Base-by-base conservation (phyloP, 2,888 invertebrate species). In the Arrhopalites spinosus region DNA sequence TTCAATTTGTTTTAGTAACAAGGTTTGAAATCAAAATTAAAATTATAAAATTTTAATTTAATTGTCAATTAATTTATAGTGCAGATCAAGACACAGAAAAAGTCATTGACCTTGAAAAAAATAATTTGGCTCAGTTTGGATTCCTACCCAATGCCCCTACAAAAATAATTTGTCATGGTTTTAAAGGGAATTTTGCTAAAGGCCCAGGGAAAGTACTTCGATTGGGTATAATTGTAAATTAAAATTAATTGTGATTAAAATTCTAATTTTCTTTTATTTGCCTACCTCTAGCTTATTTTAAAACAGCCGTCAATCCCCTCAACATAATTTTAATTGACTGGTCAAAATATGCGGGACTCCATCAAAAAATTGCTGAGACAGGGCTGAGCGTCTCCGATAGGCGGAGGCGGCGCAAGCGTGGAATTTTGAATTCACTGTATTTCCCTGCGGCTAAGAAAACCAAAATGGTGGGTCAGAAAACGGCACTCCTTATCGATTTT, bases 131-230 rank as follows among this genome's bases (percentile, higher is more conserved):
- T 11, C 17, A 27, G 2, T 17, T 13, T 23, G 70, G 70, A 7
- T 70, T 70, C 15, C n/a, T 29, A 11, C 25, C 29, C 1, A n/a
- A 1, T 8, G 70, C 70, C 1, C 29, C 29, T 20, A 70, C 70
- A n/a, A 70, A 70, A 56, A 56, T 70, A 23, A 70, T 70, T 29
- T 70, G 70, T 30, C 70, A 70, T 56, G 70, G 70, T 11, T 70
- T 23, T 20, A 70, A 29, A 27, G 50, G 53, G 13, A 56, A 50
- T 27, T 70, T 53, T 8, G 13, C 25, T 1, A 17, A n/a, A 3
- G 70, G 70, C 20, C 70, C 70, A 3, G 70, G 70, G 27, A 17
- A 20, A 29, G 8, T 30, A 1, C 36, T 70, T 15, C 17, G 25
- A 13, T 56, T 56, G 2, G 70, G 70, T 70, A 66, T 13, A 68